A percentile compares a stretch with the other conserved stretches of the same genome.
Conservation (phyloP, 2,113 vertebrate species). For the Promerops cafer region DNA sequence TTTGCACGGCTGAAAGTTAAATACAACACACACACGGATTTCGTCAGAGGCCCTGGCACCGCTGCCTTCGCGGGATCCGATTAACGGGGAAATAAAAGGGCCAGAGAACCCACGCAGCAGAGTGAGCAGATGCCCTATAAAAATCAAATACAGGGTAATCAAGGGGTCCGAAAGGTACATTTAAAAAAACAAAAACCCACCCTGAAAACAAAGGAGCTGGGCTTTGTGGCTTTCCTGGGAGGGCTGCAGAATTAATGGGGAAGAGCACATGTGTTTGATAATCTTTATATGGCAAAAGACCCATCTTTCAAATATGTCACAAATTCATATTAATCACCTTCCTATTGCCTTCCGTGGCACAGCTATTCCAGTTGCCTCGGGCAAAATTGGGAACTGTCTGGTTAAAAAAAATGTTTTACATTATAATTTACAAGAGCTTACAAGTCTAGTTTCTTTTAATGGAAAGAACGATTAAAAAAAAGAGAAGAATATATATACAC, state of each 20-base stretch:
- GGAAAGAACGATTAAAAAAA: conserved; percentile 60
- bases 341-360: conserved; percentile 37
- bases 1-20: conserved; percentile 57
- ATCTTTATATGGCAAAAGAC: conserved; percentile 70
- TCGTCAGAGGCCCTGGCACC: conserved; percentile 41
- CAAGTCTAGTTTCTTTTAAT: conserved; percentile 66
- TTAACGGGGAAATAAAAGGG: conserved; percentile 46
- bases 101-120: conserved; percentile 26
- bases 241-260: conserved; percentile 56
- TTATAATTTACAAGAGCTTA: conserved; percentile 67
- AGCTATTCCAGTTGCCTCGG: conserved; percentile 53
- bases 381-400: conserved; percentile 63
- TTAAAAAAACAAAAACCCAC: conserved; percentile 57
- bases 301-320: conserved; percentile 72
- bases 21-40: conserved; percentile 39
- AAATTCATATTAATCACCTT: conserved; percentile 68
- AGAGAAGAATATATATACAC: conserved; percentile 50
- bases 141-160: conserved; percentile 43
- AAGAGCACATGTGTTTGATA: conserved; percentile 65
- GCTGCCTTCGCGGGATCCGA: background rate
- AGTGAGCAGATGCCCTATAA: conserved; percentile 47
- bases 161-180: conserved; percentile 43
- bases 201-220: conserved; percentile 60
- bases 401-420: conserved; percentile 67
- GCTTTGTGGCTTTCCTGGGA: conserved; percentile 54